Evolutionary conservation across 2,113 vertebrate genomes (phyloP).

Genomic region (Eubucco bourcierii): DNA sequence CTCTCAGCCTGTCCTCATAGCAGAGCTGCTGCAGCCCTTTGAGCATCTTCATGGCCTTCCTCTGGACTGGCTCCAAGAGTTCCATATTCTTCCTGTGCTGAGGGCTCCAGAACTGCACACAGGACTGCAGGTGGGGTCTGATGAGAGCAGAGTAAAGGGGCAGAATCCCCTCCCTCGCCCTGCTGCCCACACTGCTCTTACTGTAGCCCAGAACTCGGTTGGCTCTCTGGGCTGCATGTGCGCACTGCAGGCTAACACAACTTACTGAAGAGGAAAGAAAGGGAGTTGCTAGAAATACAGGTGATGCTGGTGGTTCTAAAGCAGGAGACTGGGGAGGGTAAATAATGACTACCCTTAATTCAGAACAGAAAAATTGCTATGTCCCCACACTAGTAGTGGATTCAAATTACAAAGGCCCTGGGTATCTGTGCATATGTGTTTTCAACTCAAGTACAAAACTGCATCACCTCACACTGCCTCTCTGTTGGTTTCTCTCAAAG

Average conservation of each 20-base stretch:
- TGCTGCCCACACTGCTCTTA: no score
- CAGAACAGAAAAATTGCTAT: not conserved
- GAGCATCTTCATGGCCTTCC: no score
- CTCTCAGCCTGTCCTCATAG: no score
- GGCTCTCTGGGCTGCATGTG: no score
- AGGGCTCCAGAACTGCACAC: no score
- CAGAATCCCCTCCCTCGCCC: no score
- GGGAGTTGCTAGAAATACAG: not conserved
- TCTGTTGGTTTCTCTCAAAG: not conserved
- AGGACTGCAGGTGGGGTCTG: no score
- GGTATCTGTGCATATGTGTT: rapidly evolving
- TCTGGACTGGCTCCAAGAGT: no score
- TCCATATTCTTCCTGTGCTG: no score
- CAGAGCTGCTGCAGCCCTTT: no score
- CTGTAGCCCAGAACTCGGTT: no score
- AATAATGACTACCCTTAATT: not conserved
- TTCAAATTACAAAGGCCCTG: not conserved
- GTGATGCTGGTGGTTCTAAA: not conserved
- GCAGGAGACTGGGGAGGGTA: not conserved
- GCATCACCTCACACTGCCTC: not conserved
- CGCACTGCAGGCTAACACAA: not conserved
- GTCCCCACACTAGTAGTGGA: not conserved
- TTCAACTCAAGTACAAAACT: not conserved
- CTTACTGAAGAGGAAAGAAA: not conserved
- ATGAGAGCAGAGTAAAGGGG: no score